A percentile compares a stretch with the other conserved stretches of the same genome.
Evolutionary conservation across 2,888 invertebrate genomes (phyloP).

Genomic region (Andrena trimmerana): DNA sequence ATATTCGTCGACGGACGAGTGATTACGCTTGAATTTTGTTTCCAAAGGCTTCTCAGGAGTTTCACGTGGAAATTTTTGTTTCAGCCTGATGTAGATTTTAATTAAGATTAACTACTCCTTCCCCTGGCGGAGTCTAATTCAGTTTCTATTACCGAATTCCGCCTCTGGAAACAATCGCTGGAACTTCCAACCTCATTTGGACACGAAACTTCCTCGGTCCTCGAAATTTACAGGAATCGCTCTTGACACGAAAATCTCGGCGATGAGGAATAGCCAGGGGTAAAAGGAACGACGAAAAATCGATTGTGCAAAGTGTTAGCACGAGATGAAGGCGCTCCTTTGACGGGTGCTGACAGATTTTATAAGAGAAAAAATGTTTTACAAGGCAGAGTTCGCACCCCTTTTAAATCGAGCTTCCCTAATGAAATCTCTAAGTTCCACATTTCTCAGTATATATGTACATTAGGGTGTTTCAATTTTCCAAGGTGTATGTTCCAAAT

Average conservation of each 20-base stretch:
- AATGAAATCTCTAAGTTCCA: not conserved
- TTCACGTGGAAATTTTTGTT: not conserved
- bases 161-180: conserved; percentile 15
- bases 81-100: conserved; percentile 4
- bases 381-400: not conserved
- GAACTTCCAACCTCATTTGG: conserved; percentile 3
- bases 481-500: too few relatives aligned
- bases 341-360: not conserved
- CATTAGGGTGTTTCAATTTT: too few relatives aligned
- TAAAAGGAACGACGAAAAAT: not conserved
- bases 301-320: not conserved
- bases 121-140: conserved; percentile 4
- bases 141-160: conserved; percentile 18
- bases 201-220: conserved; percentile 19
- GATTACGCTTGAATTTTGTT: not conserved
- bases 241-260: conserved; percentile 13
- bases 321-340: not conserved
- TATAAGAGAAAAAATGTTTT: not conserved
- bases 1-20: not conserved
- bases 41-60: not conserved
- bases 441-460: not conserved
- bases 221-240: conserved; percentile 18
- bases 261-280: not conserved
- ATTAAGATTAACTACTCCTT: conserved; percentile 30
- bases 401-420: not conserved